Conservation (phyloP, 2,797 vertebrate species). For the Amniataba percoides region DNA sequence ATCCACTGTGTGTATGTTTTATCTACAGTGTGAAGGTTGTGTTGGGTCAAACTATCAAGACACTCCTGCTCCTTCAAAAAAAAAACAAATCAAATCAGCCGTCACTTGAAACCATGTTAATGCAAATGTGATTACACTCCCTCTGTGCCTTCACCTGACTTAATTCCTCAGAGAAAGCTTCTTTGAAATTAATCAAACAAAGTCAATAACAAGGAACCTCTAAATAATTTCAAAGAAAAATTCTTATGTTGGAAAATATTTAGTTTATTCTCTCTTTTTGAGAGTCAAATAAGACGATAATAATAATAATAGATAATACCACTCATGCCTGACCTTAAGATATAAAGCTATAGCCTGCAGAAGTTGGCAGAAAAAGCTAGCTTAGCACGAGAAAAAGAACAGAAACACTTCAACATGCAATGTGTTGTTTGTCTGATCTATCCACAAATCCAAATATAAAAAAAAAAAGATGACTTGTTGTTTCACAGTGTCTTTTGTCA, state of each 20-base stretch:
- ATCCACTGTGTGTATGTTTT: conserved; percentile 44
- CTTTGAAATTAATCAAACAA: not conserved
- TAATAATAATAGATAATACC: too few species aligned
- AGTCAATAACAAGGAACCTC: not conserved
- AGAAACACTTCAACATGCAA: not conserved
- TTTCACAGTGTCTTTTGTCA: not conserved
- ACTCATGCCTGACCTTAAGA: too few species aligned
- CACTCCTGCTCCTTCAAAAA: conserved; percentile 22
- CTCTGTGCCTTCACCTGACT: not conserved
- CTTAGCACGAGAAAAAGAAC: not conserved
- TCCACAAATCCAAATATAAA: not conserved
- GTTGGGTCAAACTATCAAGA: conserved; percentile 25
- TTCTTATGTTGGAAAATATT: not conserved
- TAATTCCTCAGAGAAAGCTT: not conserved
- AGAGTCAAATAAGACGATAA: not conserved
- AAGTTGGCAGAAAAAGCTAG: not conserved
- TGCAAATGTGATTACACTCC: conserved; percentile 7
- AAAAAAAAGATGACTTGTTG: not conserved
- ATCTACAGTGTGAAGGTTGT: conserved; percentile 28
- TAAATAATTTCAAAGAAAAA: not conserved
- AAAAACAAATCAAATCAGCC: conserved; percentile 19
- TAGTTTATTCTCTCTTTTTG: not conserved
- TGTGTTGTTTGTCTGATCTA: not conserved
- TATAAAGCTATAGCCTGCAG: not conserved
- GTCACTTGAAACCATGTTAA: conserved; percentile 12